Evolutionary conservation across 2,888 invertebrate genomes (phyloP), one percentile per base, ranked within the genome.

Genomic region (Tenthredo notha): DNA sequence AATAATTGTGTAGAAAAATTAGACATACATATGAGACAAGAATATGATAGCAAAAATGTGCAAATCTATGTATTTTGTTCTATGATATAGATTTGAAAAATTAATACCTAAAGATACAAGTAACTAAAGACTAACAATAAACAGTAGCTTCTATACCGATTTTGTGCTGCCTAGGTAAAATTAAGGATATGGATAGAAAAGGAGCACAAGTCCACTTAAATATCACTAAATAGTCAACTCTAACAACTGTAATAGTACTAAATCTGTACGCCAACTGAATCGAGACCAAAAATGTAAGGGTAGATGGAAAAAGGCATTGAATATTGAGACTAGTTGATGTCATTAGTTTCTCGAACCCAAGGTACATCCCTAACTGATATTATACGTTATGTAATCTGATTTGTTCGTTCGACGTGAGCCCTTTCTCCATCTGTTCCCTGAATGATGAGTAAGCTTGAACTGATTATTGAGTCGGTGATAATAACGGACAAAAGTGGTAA

Each of bases 161-260:
- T 67, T 47, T 7, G 47, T 83, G 83, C 12, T 54, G 29, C 21
- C 65, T 83, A 70, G n/a, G 10, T 67, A 10, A 1, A 67, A 50
- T 83, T 47, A 12, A 33, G 67, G 29, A 47, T 70, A 77, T 77
- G 18, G 54, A 77, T 77, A 43, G n/a, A 72, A n/a, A 72, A n/a
- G 40, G 54, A 40, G 47, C 29, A 25, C 15, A 29, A 50, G 3
- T 50, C 21, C 50, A 15, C 18, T 47, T 15, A 29, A 37, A 25
- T 18, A 29, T 18, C 54, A 9, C 37, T 43, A 43, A 74, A 72
- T 43, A 40, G 12, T 72, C 9, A 29, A 50, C 33, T 50, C 50
- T 33, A 47, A 47, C 18, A 6, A 50, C 43, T 74, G 18, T 43
- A 74, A 12, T 40, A 10, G 40, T 74, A 21, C 10, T 21, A 7